Evolutionary conservation across 2,797 vertebrate genomes (phyloP).

Genomic region (Carduelis carduelis): DNA sequence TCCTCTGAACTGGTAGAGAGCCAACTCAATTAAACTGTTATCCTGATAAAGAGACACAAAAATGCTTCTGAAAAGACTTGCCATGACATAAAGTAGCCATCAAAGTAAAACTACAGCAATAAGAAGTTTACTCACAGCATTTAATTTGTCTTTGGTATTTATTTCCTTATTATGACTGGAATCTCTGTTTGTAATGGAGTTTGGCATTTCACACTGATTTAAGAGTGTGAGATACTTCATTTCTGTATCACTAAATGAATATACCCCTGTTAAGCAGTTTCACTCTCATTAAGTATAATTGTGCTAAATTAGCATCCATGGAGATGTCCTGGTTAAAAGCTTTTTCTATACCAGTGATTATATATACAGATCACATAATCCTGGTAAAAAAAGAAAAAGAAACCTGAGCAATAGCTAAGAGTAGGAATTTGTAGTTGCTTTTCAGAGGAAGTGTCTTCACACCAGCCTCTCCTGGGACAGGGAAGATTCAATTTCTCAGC

Average conservation of each 20-base stretch:
- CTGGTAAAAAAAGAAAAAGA: not conserved
- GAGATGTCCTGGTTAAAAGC: not conserved
- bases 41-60: not conserved
- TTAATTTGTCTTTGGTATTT: not conserved
- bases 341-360: not conserved
- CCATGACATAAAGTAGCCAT: not conserved
- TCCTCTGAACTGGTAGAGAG: not conserved
- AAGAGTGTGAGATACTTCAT: not conserved
- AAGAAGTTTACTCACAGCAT: not conserved
- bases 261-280: not conserved
- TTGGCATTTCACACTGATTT: not conserved
- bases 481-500: not conserved
- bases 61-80: not conserved
- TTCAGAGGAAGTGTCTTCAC: not conserved
- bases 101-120: not conserved
- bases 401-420: not conserved
- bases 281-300: conserved; percentile 12
- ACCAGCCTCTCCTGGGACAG: not conserved
- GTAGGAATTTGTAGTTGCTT: not conserved
- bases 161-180: not conserved
- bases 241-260: not conserved
- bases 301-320: conserved; percentile 1
- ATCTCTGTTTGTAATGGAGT: not conserved
- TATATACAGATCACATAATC: not conserved
- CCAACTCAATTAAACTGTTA: not conserved